Percentiles rank a stretch among this genome's conserved stretches.
These are phyloP conservation scores for Pygoscelis adeliae DNA, from an alignment of 2,113 vertebrate genomes.

Conservation along the genomic window DNA sequence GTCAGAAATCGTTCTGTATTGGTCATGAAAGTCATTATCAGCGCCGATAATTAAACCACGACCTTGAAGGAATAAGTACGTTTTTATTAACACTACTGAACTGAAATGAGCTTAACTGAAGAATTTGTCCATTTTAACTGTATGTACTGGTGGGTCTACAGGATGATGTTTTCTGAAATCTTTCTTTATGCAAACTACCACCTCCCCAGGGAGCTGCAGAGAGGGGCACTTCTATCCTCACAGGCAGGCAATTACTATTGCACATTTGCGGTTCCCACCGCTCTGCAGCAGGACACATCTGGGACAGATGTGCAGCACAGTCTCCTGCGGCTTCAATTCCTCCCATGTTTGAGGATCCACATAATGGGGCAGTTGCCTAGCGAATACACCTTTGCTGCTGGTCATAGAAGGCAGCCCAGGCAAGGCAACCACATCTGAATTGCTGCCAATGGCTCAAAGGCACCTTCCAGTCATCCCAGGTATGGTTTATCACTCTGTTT, in stretches of 20 bases:
- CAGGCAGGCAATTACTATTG: not conserved
- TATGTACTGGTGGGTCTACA: not conserved
- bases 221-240: not conserved
- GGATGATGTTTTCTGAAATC: not conserved
- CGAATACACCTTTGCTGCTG: not conserved
- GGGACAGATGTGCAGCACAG: not conserved
- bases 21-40: not conserved
- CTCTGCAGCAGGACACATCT: not conserved
- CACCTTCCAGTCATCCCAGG: not conserved
- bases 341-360: not conserved
- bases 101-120: not conserved
- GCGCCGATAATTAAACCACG: rapidly evolving
- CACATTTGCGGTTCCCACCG: not conserved
- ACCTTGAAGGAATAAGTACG: not conserved
- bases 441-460: not conserved
- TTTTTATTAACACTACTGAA: not conserved
- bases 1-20: not conserved
- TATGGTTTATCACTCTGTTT: not conserved
- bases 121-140: not conserved
- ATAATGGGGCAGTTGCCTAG: not conserved
- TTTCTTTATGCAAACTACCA: not conserved
- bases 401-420: not conserved
- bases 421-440: not conserved
- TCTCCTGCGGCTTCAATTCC: not conserved
- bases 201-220: not conserved